phyloP scores from a whole-genome alignment of 1,140 invertebrate genomes.

The Scaptomyza montana region DNA sequence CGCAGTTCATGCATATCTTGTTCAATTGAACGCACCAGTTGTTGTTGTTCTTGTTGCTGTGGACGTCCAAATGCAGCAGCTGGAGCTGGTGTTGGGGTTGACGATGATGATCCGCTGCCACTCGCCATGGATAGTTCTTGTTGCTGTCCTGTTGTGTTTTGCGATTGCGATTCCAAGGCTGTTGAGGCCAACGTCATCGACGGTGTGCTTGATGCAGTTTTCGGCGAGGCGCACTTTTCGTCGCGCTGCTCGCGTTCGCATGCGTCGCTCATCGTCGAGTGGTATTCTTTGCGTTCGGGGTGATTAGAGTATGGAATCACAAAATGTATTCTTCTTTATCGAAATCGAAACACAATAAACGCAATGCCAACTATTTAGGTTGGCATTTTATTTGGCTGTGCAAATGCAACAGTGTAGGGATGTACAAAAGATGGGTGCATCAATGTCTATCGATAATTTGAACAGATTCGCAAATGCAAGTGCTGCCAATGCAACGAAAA shows the following conservation, averaged over 20 bases:
- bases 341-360: constrained; percentile 44
- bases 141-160: constrained; percentile 20
- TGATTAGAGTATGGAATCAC: constrained; percentile 27
- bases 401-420: constrained; percentile 66
- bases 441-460: constrained; percentile 34
- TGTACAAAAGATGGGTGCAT: constrained; percentile 40
- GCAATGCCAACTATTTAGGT: constrained; percentile 63
- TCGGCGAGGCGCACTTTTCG: constrained; percentile 65
- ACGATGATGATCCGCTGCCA: constrained; percentile 21
- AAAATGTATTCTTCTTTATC: constrained; percentile 51
- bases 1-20: constrained; percentile 85
- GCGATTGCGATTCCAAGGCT: constrained; percentile 62
- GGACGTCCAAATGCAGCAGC: constrained; percentile 14
- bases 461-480: constrained; percentile 25
- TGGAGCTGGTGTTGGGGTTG: constrained; percentile 18
- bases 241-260: constrained; percentile 60
- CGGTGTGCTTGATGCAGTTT: constrained; percentile 59
- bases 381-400: constrained; percentile 54
- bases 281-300: constrained; percentile 19
- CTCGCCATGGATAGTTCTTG: constrained; percentile 27
- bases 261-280: constrained; percentile 60
- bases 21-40: constrained; percentile 33
- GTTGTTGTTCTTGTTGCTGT: constrained; percentile 36
- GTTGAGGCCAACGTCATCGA: constrained; percentile 70
- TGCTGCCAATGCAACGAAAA: constrained; percentile 16